Evolutionary conservation across 2,888 invertebrate genomes (phyloP), one percentile per base, ranked within the genome.

Genomic region (Nematopogon swammerdamellus): DNA sequence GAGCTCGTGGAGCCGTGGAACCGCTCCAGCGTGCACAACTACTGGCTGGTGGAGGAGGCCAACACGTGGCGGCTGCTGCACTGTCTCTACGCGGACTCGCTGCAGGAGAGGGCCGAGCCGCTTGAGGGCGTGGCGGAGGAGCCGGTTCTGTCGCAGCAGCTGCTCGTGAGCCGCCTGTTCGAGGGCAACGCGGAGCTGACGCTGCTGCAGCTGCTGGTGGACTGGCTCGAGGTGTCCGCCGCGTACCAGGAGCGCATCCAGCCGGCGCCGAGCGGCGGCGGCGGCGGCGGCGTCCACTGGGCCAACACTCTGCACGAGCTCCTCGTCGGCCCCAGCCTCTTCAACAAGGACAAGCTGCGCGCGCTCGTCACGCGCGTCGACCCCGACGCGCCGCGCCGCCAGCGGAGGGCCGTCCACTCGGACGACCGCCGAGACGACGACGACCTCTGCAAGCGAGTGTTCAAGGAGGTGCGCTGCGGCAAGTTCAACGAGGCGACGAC

Each of bases 221-320:
- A 96, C 68, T 97, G 97, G 97, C 67, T 97, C 49, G 97, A 97
- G 69, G 84, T 86, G 42, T 91, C 89, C 64, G 89, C 92, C 17
- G 87, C 91, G 61, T 93, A 90, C 63, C 88, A 91, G 25, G 95
- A 95, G 66, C 72, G 70, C 56, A 67, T 72, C 1, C 75, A 75
- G 8, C 69, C 72, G 50, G 75, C 72, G 44, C 76, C 77, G 44
- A 48, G 49, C 8, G 49, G 49, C 6, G 64, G 77, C 0, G 71
- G 74, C 43, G 66, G 67, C n/a, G 77, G 77, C 52, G 88, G 91
- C 49, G 84, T 92, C 45, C 91, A 91, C 25, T 95, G 95, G 95
- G 93, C 95, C 65, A 95, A 96, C 64, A 95, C 95, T 2, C 75
- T 95, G 18, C 91, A 92, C 68, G 87, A 91, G 59, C 65, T 92